phyloP scores from a whole-genome alignment of 1,140 invertebrate genomes.

The Drosophila subpulchrella region DNA sequence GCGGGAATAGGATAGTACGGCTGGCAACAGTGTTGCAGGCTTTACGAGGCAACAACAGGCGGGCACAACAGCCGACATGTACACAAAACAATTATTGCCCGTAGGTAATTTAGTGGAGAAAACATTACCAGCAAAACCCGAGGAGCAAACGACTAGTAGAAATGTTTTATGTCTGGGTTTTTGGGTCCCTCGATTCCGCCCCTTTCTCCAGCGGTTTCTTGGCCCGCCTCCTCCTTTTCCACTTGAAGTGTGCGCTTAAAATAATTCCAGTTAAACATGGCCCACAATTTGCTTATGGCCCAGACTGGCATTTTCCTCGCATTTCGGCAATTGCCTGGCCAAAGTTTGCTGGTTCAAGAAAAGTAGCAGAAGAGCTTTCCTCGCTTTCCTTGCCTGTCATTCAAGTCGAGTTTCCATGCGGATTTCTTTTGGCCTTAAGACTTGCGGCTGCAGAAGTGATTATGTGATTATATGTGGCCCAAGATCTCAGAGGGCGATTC shows the following conservation, averaged over 20 bases:
- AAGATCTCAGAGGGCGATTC: slow-evolving; percentile 14
- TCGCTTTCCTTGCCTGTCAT: slow-evolving; percentile 44
- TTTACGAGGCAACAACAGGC: slow-evolving; percentile 32
- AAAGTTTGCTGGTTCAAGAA: slow-evolving; percentile 42
- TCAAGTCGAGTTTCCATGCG: slow-evolving; percentile 31
- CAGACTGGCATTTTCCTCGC: slow-evolving; percentile 16
- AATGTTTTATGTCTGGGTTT: slow-evolving; percentile 65
- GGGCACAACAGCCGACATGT: slow-evolving; percentile 45
- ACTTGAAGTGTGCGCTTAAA: slow-evolving; percentile 55
- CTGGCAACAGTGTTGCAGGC: slow-evolving; percentile 34
- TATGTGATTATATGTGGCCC: slow-evolving; percentile 32
- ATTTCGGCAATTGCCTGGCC: slow-evolving; percentile 65
- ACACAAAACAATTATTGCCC: slow-evolving; percentile 78
- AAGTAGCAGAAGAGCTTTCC: slow-evolving; percentile 37
- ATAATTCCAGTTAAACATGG: slow-evolving; percentile 76
- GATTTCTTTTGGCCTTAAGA: slow-evolving; percentile 21
- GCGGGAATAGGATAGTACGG: slow-evolving; percentile 1
- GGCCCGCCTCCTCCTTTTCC: background rate
- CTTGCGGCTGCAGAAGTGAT: slow-evolving; percentile 23
- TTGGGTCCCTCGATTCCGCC: slow-evolving; percentile 19
- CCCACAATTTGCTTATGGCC: slow-evolving; percentile 68
- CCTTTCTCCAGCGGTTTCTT: slow-evolving; percentile 4
- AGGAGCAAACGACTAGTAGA: slow-evolving; percentile 33
- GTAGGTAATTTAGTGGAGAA: slow-evolving; percentile 76
- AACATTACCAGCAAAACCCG: slow-evolving; percentile 48